Conservation (phyloP, 1,140 invertebrate species). For the Stegodyphus mimosarum region DNA sequence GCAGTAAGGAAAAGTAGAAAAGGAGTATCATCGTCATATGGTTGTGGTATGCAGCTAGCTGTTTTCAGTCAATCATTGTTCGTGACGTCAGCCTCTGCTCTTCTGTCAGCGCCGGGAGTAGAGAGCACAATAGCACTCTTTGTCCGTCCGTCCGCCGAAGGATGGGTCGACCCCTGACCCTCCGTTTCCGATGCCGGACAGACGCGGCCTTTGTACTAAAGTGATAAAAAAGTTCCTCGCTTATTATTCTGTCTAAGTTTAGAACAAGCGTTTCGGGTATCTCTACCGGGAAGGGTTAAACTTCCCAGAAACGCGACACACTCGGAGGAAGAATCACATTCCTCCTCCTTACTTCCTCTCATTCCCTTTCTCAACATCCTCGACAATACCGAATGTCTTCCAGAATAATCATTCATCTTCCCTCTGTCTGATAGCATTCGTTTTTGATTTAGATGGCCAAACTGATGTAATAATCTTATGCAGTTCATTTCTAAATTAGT, state of each 20-base stretch:
- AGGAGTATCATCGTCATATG: constrained; percentile 33
- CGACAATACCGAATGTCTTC: no score
- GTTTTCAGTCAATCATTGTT: constrained; percentile 56
- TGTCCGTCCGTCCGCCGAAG: constrained; percentile 14
- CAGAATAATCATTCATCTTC: no score
- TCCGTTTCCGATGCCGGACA: constrained; percentile 53
- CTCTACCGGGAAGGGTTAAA: neutral
- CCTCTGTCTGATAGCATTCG: no score
- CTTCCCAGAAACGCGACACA: neutral
- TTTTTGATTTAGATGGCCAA: no score
- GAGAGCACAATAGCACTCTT: constrained; percentile 34
- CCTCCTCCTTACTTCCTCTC: no score
- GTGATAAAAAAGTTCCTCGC: constrained; percentile 12
- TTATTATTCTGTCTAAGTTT: constrained; percentile 58
- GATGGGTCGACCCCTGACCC: constrained; percentile 50
- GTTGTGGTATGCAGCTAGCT: constrained; percentile 50
- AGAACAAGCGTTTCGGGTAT: constrained; percentile 14
- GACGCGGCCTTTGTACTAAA: constrained; percentile 43
- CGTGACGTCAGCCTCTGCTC: constrained; percentile 49
- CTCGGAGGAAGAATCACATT: no score
- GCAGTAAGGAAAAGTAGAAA: no score
- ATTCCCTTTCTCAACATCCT: no score
- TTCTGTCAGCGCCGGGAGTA: constrained; percentile 17
- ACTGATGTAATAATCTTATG: no score
- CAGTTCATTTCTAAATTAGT: no score